Conservation (phyloP, 2,888 invertebrate genomes). For the Tenodera sinensis region DNA sequence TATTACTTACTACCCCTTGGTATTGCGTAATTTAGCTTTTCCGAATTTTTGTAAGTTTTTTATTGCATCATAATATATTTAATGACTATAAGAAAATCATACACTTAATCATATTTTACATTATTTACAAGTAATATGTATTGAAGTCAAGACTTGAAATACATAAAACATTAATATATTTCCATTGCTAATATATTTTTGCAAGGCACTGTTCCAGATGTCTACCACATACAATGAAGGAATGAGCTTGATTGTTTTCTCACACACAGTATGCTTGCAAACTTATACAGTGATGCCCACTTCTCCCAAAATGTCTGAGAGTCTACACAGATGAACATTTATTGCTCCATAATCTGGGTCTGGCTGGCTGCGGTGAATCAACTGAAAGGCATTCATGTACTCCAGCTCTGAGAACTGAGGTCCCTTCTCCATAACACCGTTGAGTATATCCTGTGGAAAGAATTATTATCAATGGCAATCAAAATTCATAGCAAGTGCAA, state of each 20-base stretch:
- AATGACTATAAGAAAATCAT: too few relatives aligned
- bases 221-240: not conserved
- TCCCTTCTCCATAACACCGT: constrained; percentile 79
- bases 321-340: constrained; percentile 65
- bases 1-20: too few relatives aligned
- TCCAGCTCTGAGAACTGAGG: constrained; percentile 84
- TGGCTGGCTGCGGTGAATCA: constrained; percentile 56
- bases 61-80: too few relatives aligned
- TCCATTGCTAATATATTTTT: not conserved
- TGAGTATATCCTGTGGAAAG: constrained; percentile 69
- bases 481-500: too few relatives aligned
- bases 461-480: not conserved
- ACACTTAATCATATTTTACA: too few relatives aligned
- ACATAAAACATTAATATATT: too few relatives aligned
- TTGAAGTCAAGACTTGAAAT: too few relatives aligned
- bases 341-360: constrained; percentile 40
- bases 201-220: not conserved
- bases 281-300: constrained; percentile 73
- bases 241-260: not conserved
- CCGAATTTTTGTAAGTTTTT: too few relatives aligned
- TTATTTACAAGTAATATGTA: not conserved
- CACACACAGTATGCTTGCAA: not conserved
- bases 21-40: too few relatives aligned
- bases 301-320: constrained; percentile 81
- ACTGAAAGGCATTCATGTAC: constrained; percentile 79